phyloP scores from a whole-genome alignment of 2,888 invertebrate genomes.

The Hirtodrosophila cameraria region DNA sequence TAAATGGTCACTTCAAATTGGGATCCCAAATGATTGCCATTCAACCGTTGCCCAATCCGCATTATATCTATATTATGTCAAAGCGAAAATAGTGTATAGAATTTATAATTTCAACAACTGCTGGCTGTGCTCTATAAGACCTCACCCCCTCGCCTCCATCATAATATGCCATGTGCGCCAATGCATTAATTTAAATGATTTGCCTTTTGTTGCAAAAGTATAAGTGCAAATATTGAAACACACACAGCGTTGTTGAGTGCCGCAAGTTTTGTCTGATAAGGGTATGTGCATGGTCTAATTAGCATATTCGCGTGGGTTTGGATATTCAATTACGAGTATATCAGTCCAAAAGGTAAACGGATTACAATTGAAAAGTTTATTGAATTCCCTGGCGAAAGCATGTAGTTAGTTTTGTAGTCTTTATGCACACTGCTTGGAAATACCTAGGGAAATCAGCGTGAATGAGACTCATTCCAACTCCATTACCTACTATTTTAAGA shows the following conservation, averaged over 20 bases:
- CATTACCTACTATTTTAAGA: too few relatives aligned
- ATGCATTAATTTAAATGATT: conserved; percentile 75
- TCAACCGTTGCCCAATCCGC: conserved; percentile 6
- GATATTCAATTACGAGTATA: conserved; percentile 25
- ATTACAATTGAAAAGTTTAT: too few relatives aligned
- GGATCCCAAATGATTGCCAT: neutral
- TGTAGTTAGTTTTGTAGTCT: too few relatives aligned
- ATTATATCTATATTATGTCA: conserved; percentile 6
- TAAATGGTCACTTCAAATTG: conserved; percentile 40
- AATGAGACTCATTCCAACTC: too few relatives aligned
- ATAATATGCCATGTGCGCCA: conserved; percentile 38
- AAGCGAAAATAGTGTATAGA: conserved; percentile 8
- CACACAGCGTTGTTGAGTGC: conserved; percentile 10
- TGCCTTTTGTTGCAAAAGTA: conserved; percentile 64
- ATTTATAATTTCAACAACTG: conserved; percentile 13
- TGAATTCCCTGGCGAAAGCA: neutral
- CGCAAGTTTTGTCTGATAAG: conserved; percentile 51
- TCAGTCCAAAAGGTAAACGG: neutral
- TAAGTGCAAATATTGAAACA: conserved; percentile 69
- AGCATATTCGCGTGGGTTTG: conserved; percentile 28
- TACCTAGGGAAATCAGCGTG: too few relatives aligned
- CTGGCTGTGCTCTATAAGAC: conserved; percentile 1
- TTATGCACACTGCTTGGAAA: too few relatives aligned
- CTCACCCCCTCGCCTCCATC: neutral
- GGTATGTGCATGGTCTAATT: conserved; percentile 54